Percentiles rank a stretch among this genome's conserved stretches.
Conservation (phyloP, 1,140 invertebrate genomes). For the Danaus melanippus region DNA sequence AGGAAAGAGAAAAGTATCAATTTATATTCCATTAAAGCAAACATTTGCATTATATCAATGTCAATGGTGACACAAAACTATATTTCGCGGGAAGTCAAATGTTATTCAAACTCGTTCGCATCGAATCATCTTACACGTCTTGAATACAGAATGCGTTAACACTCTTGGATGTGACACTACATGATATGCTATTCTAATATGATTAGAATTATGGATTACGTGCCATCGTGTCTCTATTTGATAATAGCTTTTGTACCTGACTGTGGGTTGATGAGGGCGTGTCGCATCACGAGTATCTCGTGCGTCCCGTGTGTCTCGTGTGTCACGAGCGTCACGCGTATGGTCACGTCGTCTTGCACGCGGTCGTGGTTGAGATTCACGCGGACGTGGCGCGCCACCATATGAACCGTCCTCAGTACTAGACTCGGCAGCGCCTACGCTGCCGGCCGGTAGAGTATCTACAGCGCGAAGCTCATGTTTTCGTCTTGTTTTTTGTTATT, state of each 20-base stretch:
- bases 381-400: conserved; percentile 15
- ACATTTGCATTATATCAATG: neutral
- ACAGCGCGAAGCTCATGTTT: neutral
- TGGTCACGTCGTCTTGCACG: conserved; percentile 31
- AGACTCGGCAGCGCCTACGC: conserved; percentile 31
- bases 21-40: conserved; percentile 14
- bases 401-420: conserved; percentile 45
- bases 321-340: conserved; percentile 10
- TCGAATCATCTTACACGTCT: too few species aligned
- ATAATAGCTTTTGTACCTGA: conserved; percentile 25
- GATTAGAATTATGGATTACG: neutral
- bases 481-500: too few species aligned
- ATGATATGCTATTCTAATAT: conserved; percentile 2
- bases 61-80: conserved; percentile 1
- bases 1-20: conserved; percentile 37
- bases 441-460: conserved; percentile 45
- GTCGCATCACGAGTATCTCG: conserved; percentile 21
- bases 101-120: neutral
- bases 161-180: neutral
- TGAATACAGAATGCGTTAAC: too few species aligned
- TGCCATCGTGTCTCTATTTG: neutral
- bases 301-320: too few species aligned
- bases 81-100: neutral
- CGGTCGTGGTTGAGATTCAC: conserved; percentile 8
- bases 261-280: conserved; percentile 29